Evolutionary conservation across 2,888 invertebrate genomes (phyloP).

Genomic region (Tanytarsus gracilentus): DNA sequence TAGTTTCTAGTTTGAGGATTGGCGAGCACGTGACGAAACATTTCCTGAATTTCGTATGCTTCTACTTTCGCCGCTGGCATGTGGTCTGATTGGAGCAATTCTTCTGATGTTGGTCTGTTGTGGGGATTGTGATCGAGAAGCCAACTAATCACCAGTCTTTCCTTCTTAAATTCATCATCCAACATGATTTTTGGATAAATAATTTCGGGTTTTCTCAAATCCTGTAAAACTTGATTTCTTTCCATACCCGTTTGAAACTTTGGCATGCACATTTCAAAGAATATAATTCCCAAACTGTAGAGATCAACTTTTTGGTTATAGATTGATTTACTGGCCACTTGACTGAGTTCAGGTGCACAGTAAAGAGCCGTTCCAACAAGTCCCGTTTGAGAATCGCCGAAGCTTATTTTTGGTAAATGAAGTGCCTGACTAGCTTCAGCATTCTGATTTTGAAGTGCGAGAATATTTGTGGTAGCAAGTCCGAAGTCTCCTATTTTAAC

Average conservation of each 20-base stretch:
- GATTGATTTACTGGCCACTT: constrained; percentile 57
- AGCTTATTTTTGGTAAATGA: neutral
- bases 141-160: constrained; percentile 55
- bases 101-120: constrained; percentile 73
- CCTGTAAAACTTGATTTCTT: constrained; percentile 64
- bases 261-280: constrained; percentile 91
- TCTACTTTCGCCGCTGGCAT: constrained; percentile 81
- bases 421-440: neutral
- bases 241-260: constrained; percentile 85
- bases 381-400: constrained; percentile 51
- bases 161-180: constrained; percentile 38
- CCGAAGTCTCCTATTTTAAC: constrained; percentile 94
- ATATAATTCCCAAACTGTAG: constrained; percentile 80
- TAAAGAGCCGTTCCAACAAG: constrained; percentile 92
- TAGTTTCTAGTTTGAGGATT: constrained; percentile 74
- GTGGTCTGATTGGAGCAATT: constrained; percentile 70
- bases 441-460: constrained; percentile 39
- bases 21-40: constrained; percentile 69
- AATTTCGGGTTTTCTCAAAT: constrained; percentile 60
- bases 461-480: constrained; percentile 73
- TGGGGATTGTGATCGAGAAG: constrained; percentile 77
- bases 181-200: constrained; percentile 59
- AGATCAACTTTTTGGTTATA: constrained; percentile 87
- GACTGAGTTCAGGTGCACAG: constrained; percentile 84
- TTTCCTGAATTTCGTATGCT: constrained; percentile 73